Evolutionary conservation across 2,797 vertebrate genomes (phyloP), one percentile per base, ranked within the genome.

Genomic region (Nothura maculosa): DNA sequence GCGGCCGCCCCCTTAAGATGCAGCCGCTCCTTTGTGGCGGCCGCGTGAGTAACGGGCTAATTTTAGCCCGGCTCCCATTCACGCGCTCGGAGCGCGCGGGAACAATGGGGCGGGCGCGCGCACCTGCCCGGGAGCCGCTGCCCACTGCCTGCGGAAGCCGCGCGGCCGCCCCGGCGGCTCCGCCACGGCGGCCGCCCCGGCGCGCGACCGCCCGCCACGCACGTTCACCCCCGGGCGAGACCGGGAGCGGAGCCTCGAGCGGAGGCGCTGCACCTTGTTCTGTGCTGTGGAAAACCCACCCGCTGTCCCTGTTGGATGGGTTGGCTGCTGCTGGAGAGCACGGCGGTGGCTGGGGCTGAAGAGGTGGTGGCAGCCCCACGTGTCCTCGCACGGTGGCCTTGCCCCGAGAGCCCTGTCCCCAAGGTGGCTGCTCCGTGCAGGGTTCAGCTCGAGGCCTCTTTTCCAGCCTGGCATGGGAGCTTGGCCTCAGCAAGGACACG

Each of bases 111-210:
- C 86, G 90, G 91, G 89, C 86, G 96, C 95, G 90, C 92, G 96
- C 97, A 98, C 97, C 97, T 98, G 98, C 97, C 96, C 92, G 91
- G 93, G 97, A 96, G 94, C 95, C 24, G 92, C 90, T 89, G 94
- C 93, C 93, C 93, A 94, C 90, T 82, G 96, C 74, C 96, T 96
- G 96, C 97, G 98, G 98, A 98, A 98, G 95, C 60, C 95, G 45
- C 96, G 96, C 97, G 97, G 97, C 98, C 97, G 93, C 92, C 94
- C 75, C 95, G 94, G 91, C 93, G 97, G 97, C 98, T 98, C 98
- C 97, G 57, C 92, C 92, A 61, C 96, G 97, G 97, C 97, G 97
- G 97, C 96, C 78, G 90, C 96, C 93, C 95, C 89, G 61, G 79
- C 80, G 45, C 4, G 58, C 96, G 96, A 97, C 97, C 96, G 96